Base-by-base conservation (phyloP, 2,113 vertebrate genomes). In the Anolis carolinensis region DNA sequence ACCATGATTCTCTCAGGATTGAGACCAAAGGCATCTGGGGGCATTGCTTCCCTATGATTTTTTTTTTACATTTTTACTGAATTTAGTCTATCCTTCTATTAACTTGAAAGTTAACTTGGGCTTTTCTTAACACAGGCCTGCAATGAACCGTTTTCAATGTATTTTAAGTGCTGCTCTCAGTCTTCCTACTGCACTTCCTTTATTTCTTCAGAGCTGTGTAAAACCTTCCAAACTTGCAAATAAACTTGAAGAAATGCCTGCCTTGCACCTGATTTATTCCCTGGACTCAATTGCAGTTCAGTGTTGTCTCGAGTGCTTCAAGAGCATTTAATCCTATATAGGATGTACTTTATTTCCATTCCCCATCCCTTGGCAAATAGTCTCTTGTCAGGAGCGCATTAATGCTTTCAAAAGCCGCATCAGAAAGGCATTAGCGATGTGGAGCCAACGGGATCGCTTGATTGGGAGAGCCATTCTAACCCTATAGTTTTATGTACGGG, bases 401-500 rank as follows among this genome's bases (percentile, higher is more conserved):
- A 91, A 63, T 84, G 4, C 89, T 90, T 83, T 62, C 84, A 91
- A 84, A 44, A 79, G 73, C n/a, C 25, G 10, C 88, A 21, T 76
- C 90, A 44, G 39, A 4, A 83, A 36, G 79, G 84, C 87, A 23
- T 94, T 92, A 68, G 84, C 5, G 4, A 62, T 92, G 85, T 87
- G 84, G 89, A 93, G 83, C 89, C 85, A 4, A 20, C 78, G 75
- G 83, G 81, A 87, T 87, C 36, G 5, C 89, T 91, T 82, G 27
- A 0, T 36, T 90, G 90, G 84, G 25, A 83, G 50, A 82, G 72
- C 90, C 73, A 80, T 89, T 88, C 84, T 68, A 77, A 79, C 90
- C 88, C 92, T 93, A 88, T 91, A 83, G 89, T 93, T 92, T 91
- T 86, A 86, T 73, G 5, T 76, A 36, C 9, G 0, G 90, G 84